Conservation (phyloP, 1,140 invertebrate genomes). For the Stegodyphus mimosarum region DNA sequence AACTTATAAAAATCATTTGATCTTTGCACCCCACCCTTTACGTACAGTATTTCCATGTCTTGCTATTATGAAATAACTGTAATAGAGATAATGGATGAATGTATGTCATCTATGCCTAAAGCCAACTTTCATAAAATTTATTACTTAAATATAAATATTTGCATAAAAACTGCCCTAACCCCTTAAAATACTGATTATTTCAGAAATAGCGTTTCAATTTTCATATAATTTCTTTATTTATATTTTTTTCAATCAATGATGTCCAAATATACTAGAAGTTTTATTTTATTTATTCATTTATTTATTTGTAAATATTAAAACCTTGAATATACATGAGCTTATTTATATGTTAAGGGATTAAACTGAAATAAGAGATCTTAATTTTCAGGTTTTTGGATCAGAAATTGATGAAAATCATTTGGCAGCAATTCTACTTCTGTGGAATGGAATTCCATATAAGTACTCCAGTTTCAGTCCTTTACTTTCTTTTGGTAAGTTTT, state of each 20-base stretch:
- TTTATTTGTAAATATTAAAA: background rate
- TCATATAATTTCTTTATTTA: background rate
- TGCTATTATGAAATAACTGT: no score
- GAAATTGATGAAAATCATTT: conserved; percentile 13
- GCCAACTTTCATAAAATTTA: no score
- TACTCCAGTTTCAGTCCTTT: background rate
- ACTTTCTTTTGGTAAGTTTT: conserved; percentile 1
- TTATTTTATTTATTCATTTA: background rate
- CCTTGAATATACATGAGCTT: no score
- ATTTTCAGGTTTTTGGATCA: background rate
- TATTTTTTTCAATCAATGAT: background rate
- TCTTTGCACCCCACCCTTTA: no score
- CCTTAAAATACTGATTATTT: no score
- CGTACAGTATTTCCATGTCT: no score
- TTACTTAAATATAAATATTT: no score
- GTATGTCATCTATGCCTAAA: no score
- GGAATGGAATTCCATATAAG: conserved; percentile 22
- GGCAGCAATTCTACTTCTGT: conserved; percentile 17
- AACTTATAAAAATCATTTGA: no score
- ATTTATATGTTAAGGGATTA: no score
- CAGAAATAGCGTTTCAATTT: background rate
- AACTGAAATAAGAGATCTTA: background rate
- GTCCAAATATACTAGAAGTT: background rate
- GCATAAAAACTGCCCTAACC: no score
- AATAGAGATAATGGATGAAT: no score